Conservation (phyloP, 2,797 vertebrate species). For the Corythornis leucogaster region DNA sequence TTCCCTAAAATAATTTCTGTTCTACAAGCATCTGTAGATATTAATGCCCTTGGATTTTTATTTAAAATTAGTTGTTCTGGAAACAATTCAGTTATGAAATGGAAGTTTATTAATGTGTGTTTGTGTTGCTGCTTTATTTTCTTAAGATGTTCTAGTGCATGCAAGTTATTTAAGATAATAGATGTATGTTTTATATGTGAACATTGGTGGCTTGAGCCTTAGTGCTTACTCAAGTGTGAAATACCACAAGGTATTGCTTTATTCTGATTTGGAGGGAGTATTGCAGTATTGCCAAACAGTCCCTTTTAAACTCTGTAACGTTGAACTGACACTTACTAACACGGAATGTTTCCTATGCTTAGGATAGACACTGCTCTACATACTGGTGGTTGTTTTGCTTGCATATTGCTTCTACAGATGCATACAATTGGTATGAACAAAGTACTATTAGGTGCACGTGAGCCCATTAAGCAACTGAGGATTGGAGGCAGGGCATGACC, state of each 20-base stretch:
- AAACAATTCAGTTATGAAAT: background rate
- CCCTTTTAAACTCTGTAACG: slow-evolving; percentile 16
- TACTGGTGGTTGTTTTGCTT: slow-evolving; percentile 17
- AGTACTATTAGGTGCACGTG: slow-evolving; percentile 13
- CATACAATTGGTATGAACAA: slow-evolving; percentile 28
- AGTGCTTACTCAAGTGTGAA: background rate
- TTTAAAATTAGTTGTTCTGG: background rate
- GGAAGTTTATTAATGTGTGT: background rate
- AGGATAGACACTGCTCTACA: background rate
- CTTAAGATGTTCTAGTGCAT: background rate
- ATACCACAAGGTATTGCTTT: background rate
- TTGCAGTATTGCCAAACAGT: background rate
- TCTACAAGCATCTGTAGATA: background rate
- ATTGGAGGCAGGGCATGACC: background rate
- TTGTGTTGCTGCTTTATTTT: background rate
- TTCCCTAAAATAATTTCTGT: background rate
- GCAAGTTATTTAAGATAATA: background rate
- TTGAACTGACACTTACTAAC: background rate
- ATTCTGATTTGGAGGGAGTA: background rate
- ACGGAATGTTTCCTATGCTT: background rate
- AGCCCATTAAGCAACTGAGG: slow-evolving; percentile 23
- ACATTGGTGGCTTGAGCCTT: background rate
- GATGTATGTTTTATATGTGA: background rate
- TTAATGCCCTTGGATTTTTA: background rate
- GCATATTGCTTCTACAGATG: slow-evolving; percentile 1